A percentile compares a stretch with the other conserved stretches of the same genome.
phyloP scores from a whole-genome alignment of 2,888 invertebrate species.

The Exephanes ischioxanthus region DNA sequence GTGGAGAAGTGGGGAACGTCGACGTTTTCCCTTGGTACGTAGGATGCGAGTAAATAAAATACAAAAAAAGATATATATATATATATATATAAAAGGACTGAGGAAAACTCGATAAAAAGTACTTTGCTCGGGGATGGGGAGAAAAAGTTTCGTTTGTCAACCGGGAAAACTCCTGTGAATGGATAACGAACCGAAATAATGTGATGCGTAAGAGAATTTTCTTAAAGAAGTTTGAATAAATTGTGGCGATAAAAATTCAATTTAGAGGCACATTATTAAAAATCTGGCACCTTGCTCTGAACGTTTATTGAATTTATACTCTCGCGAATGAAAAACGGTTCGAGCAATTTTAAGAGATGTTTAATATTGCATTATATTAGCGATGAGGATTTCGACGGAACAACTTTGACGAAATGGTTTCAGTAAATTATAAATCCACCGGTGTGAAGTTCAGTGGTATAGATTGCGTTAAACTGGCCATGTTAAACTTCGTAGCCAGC shows the following conservation, averaged over 20 bases:
- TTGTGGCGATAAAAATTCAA: not conserved
- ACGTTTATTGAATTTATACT: not conserved
- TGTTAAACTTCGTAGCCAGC: not conserved
- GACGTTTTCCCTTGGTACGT: slow-evolving; percentile 17
- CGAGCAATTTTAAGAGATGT: too few relatives aligned
- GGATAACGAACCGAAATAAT: slow-evolving; percentile 24
- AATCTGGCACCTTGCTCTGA: not conserved
- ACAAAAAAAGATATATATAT: not conserved
- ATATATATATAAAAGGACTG: not conserved
- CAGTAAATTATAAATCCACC: not conserved
- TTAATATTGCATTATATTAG: too few relatives aligned
- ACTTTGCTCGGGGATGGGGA: slow-evolving; percentile 25
- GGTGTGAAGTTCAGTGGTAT: not conserved
- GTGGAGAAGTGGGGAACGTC: not conserved
- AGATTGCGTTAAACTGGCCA: not conserved
- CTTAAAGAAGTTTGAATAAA: not conserved
- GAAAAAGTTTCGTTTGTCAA: slow-evolving; percentile 18
- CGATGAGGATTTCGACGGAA: not conserved
- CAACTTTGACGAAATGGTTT: not conserved
- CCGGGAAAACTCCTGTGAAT: slow-evolving; percentile 26
- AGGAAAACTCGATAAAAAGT: slow-evolving; percentile 45
- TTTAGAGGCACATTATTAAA: not conserved
- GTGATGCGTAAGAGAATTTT: not conserved
- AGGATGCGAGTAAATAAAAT: slow-evolving; percentile 8
- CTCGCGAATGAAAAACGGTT: too few relatives aligned